Percentiles rank a stretch among this genome's conserved stretches.
phyloP scores from a whole-genome alignment of 2,113 vertebrate species.

The Formicarius rufipectus region DNA sequence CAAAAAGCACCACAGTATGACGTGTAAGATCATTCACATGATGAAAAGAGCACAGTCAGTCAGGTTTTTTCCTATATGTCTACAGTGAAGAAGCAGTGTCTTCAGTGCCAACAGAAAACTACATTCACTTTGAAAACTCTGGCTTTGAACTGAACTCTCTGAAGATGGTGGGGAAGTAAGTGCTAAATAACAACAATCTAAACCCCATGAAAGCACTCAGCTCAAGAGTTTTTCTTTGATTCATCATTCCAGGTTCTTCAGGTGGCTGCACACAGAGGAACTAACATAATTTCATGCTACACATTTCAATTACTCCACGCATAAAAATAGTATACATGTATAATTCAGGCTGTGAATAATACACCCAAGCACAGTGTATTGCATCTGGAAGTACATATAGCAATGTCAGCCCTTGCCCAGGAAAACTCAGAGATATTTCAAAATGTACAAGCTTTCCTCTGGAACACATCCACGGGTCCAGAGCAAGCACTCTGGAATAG shows the following conservation, averaged over 20 bases:
- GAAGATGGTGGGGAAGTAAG: neutral
- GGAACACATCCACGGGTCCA: neutral
- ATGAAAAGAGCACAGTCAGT: neutral
- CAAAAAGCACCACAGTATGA: neutral
- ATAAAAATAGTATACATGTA: constrained; percentile 17
- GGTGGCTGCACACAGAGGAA: neutral
- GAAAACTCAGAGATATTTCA: neutral
- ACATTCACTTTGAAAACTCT: neutral
- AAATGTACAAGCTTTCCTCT: neutral
- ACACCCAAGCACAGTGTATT: neutral
- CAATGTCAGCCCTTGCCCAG: neutral
- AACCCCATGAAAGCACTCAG: neutral
- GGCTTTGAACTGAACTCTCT: neutral
- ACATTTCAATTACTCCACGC: constrained; percentile 1
- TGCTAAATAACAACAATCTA: neutral
- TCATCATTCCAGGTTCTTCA: neutral
- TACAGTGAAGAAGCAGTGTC: neutral
- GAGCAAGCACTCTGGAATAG: neutral
- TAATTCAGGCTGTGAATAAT: neutral
- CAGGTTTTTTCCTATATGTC: neutral
- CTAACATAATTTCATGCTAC: neutral
- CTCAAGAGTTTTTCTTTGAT: neutral
- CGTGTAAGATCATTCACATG: neutral
- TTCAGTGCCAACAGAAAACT: neutral
- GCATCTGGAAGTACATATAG: neutral